These are phyloP conservation scores for Meleagris gallopavo DNA, from an alignment of 2,113 vertebrate species.

Conservation along the genomic window DNA sequence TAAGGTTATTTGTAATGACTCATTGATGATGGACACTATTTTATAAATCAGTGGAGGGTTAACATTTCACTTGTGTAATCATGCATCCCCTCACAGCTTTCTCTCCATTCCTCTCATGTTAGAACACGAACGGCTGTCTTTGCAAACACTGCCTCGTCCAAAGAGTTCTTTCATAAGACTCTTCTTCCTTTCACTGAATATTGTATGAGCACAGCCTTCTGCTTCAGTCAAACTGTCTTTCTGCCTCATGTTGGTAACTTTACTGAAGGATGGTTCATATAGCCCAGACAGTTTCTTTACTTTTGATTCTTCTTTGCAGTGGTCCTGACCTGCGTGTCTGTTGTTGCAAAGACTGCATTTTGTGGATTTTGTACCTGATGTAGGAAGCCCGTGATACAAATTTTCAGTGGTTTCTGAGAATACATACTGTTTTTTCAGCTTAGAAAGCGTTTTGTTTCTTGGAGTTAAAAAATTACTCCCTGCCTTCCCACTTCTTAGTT, in stretches of 20 bases:
- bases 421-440: neutral
- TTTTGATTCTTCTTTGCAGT: neutral
- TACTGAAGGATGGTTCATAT: constrained; percentile 46
- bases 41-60: neutral
- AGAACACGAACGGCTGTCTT: neutral
- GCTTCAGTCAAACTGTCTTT: neutral
- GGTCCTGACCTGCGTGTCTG: neutral
- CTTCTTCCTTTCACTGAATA: constrained; percentile 15
- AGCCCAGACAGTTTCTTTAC: neutral
- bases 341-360: neutral
- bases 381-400: constrained; percentile 70
- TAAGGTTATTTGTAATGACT: neutral
- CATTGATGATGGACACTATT: neutral
- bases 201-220: neutral
- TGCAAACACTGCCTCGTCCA: constrained; percentile 18
- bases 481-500: neutral
- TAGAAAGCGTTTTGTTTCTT: neutral
- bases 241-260: neutral
- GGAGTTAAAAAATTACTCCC: neutral
- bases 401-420: constrained; percentile 72
- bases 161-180: constrained; percentile 60
- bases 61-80: neutral
- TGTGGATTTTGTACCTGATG: neutral
- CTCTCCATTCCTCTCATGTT: neutral
- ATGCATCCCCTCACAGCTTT: neutral